Base-by-base conservation (phyloP, 2,797 vertebrate species). In the Tolypeutes matacus region DNA sequence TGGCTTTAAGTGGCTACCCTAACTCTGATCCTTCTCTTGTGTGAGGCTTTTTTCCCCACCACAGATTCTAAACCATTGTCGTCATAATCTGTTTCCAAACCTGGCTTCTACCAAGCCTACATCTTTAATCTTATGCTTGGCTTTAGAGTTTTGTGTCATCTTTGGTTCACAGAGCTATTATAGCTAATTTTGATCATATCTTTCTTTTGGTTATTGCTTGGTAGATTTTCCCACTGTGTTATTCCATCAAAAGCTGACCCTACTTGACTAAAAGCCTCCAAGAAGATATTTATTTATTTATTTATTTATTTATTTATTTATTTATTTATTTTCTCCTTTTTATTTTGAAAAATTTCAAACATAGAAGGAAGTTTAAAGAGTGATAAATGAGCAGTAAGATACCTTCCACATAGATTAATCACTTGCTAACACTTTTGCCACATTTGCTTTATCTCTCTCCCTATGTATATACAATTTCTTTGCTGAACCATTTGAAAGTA, bases 91-190 rank as follows among this genome's bases (percentile, higher is more conserved):
- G 2, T 27, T 14, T 72, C 67, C 60, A 60, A 6, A 46, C 29
- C 29, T 1, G 3, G 5, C 42, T 21, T 70, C 56, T 46, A 8
- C 46, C 12, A 85, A 25, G 65, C 36, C 65, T 0, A 8, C 1
- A 18, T 36, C n/a, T 46, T 34, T 29, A 7, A 56, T 20, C 14
- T 36, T 1, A 23, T 46, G 21, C 53, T 11, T 17, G 7, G 77
- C 23, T 70, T 31, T 27, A 15, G 2, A 0, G 7, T 9, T 10
- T 0, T 5, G 8, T 23, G 17, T 70, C 27, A 10, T 29, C 13
- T 27, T 36, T 7, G 51, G 5, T 14, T 34, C 8, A 0, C 0
- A 36, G 49, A 65, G 14, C 7, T 2, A 0, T 14, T 36, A 46
- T n/a, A 25, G 46, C 64, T 39, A 1, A 86, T 18, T 53, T 72